Conservation (phyloP, 1,140 invertebrate species). For the Drepana arcuata region DNA sequence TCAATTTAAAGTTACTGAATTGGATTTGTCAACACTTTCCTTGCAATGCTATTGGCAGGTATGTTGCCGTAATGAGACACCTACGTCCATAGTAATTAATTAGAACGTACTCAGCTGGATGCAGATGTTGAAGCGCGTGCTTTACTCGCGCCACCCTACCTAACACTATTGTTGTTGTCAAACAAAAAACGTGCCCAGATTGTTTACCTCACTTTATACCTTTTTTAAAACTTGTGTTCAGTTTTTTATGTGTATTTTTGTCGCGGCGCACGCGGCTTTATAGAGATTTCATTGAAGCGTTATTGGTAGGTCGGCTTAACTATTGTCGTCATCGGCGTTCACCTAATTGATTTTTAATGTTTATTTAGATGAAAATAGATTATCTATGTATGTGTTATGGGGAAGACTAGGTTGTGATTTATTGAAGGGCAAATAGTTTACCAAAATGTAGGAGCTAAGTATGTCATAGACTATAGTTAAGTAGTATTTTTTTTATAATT, state of each 20-base stretch:
- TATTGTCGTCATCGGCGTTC: slow-evolving; percentile 42
- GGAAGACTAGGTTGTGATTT: no score
- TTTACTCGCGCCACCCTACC: slow-evolving; percentile 51
- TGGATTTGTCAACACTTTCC: no score
- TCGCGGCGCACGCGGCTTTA: slow-evolving; percentile 54
- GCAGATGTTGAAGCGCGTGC: slow-evolving; percentile 39
- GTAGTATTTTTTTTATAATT: no score
- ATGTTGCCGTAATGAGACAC: no score
- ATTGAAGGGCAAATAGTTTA: no score
- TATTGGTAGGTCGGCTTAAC: slow-evolving; percentile 21
- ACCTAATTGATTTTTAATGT: slow-evolving; percentile 57
- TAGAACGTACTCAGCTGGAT: slow-evolving; percentile 20
- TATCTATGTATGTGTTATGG: no score
- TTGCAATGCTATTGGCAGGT: no score
- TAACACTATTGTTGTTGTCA: slow-evolving; percentile 33
- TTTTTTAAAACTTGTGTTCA: slow-evolving; percentile 60
- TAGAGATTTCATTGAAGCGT: slow-evolving; percentile 46
- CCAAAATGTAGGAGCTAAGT: no score
- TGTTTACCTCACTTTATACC: slow-evolving; percentile 69
- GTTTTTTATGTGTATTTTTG: slow-evolving; percentile 56
- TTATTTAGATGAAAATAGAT: slow-evolving; percentile 52
- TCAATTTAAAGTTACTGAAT: no score
- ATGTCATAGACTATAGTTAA: no score
- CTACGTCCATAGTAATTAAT: no score
- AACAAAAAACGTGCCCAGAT: slow-evolving; percentile 57